Base-by-base conservation (phyloP, 1,140 invertebrate genomes). In the Aphis gossypii region DNA sequence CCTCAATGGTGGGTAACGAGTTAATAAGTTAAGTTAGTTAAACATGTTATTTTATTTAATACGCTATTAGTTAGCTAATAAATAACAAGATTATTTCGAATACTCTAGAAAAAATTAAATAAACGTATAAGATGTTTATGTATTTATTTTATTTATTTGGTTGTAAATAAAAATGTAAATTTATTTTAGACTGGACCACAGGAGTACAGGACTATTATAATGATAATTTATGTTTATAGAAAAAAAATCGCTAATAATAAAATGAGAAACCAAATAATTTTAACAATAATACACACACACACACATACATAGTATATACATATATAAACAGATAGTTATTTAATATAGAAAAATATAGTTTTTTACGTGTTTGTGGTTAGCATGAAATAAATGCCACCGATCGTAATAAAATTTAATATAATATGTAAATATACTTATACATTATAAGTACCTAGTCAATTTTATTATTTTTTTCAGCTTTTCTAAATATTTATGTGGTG, bases 141-240 rank as follows among this genome's bases (percentile, higher is more conserved):
- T 35, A 76, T n/a, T n/a, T 76, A n/a, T n/a, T 76, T 76, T n/a
- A 68, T 68, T 68, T 68, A 68, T 68, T 68, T 18, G 11, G 60
- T 76, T 76, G 30, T 76, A 76, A 76, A 76, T 76, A 76, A 76
- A n/a, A 76, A 76, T 76, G n/a, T 76, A 76, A 76, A 76, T 76
- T 76, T 76, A 76, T 76, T 76, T 76, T 76, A 4, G 1, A 76
- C n/a, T n/a, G 30, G n/a, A 76, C 60, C 30, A 76, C 60, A 76
- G 30, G 60, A 76, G 60, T n/a, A 20, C 14, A 76, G 60, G 60
- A 35, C 60, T 76, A 51, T 51, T 51, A 51, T 18, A n/a, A n/a
- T 14, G n/a, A 76, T 76, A 76, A 35, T 76, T 76, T 76, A 76
- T 76, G 60, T n/a, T n/a, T n/a, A 68, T 76, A n/a, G 30, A 76